Evolutionary conservation across 2,113 vertebrate genomes (phyloP), one percentile per base, ranked within the genome.

Genomic region (Grammomys dolichurus): DNA sequence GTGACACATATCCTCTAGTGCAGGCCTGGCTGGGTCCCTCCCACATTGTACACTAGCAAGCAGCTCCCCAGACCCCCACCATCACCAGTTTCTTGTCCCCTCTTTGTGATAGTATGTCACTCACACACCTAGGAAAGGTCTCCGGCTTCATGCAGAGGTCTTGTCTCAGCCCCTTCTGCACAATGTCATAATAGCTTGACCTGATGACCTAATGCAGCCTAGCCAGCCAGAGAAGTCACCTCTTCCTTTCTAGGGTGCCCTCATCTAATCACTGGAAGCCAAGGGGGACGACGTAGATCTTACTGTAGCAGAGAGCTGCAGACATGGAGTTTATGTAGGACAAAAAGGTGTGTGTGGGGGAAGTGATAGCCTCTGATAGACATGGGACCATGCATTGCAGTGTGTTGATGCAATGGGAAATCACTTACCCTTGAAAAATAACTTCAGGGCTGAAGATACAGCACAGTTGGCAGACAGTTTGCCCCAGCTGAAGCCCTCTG

Each of bases 121-220:
- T n/a, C n/a, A 77, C 28, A 9, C 3, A 8, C 10, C 22, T 0
- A 2, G 60, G 36, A n/a, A n/a, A 7, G 22, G 46, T 56, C 31
- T 67, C 65, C 0, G 28, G 13, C 65, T 10, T 4, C 63, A 67
- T 4, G 46, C 24, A n/a, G 33, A 11, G 14, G 31, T 3, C 65
- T 0, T 0, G 0, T 56, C 51, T 73, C 26, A 2, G 2, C 6
- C 56, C n/a, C 5, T 70, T 26, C 0, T 0, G 20, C 26, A 54
- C 26, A 33, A 2, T 0, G 14, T 31, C 1, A 0, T 14, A 0
- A 0, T 0, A 40, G 46, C 36, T 0, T 1, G 5, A 12, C 48
- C 58, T 11, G 33, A 46, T 0, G 14, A 22, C 5, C 69, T 11
- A 26, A 5, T 0, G 28, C 4, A 0, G 10, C 33, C 24, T 13